These are phyloP conservation scores for Chaetops frenatus DNA, from an alignment of 2,113 vertebrate species.

Conservation along the genomic window DNA sequence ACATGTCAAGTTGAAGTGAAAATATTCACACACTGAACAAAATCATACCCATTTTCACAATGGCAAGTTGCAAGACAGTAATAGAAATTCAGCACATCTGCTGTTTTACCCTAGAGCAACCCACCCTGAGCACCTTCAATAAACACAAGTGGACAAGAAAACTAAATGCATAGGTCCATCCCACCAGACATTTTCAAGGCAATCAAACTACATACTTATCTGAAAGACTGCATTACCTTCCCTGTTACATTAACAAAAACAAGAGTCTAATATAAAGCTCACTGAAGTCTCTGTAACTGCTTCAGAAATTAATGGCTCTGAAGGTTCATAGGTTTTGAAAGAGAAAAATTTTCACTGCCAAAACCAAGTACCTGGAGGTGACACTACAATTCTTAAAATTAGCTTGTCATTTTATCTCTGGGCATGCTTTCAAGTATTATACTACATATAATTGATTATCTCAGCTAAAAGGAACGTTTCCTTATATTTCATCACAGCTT, in stretches of 20 bases:
- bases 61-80: neutral
- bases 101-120: neutral
- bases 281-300: neutral
- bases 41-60: constrained; percentile 7
- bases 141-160: neutral
- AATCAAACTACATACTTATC: neutral
- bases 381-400: neutral
- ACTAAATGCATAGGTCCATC: neutral
- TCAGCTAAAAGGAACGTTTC: neutral
- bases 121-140: neutral
- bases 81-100: neutral
- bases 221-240: neutral
- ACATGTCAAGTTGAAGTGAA: neutral
- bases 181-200: neutral
- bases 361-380: neutral
- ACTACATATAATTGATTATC: neutral
- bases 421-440: neutral
- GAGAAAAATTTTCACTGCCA: neutral
- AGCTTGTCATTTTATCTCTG: neutral
- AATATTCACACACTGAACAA: neutral
- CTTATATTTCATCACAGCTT: neutral
- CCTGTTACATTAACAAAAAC: neutral
- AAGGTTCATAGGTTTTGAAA: neutral
- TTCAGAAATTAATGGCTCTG: neutral
- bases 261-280: neutral